Conservation (phyloP, 2,797 vertebrate genomes). For the Esox lucius region DNA sequence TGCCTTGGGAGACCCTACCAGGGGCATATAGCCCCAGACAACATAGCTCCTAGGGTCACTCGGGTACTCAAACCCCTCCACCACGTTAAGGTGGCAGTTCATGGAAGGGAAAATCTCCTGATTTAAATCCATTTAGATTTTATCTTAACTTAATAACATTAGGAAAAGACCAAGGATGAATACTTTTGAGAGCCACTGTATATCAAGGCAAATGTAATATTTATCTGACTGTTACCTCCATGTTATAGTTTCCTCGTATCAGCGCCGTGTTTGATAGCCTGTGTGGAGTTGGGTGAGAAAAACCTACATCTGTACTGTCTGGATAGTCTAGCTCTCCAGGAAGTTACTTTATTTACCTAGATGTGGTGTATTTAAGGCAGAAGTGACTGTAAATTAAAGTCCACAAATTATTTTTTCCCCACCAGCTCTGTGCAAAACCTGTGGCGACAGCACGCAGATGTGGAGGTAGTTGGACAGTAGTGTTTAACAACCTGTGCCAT, state of each 20-base stretch:
- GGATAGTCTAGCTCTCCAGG: neutral
- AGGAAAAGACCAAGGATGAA: too few species aligned
- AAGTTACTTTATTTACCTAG: neutral
- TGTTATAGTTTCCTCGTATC: constrained; percentile 56
- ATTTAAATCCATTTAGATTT: too few species aligned
- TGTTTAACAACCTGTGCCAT: neutral
- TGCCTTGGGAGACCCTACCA: too few species aligned
- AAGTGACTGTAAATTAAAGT: neutral
- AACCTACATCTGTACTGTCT: neutral
- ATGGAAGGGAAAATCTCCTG: too few species aligned
- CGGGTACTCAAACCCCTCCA: too few species aligned
- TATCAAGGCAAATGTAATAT: neutral
- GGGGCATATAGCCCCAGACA: too few species aligned
- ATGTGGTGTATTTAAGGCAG: neutral
- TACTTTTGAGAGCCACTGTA: neutral
- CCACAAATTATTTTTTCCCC: constrained; percentile 6
- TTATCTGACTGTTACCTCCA: neutral
- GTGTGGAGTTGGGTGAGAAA: constrained; percentile 66
- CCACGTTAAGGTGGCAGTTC: too few species aligned
- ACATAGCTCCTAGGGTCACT: too few species aligned
- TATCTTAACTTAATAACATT: too few species aligned
- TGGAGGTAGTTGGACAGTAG: constrained; percentile 73
- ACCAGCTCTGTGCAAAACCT: constrained; percentile 78
- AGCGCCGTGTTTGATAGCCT: fast-evolving
- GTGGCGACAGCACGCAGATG: constrained; percentile 79